phyloP scores from a whole-genome alignment of 2,888 invertebrate genomes.

The Apantesis nais region DNA sequence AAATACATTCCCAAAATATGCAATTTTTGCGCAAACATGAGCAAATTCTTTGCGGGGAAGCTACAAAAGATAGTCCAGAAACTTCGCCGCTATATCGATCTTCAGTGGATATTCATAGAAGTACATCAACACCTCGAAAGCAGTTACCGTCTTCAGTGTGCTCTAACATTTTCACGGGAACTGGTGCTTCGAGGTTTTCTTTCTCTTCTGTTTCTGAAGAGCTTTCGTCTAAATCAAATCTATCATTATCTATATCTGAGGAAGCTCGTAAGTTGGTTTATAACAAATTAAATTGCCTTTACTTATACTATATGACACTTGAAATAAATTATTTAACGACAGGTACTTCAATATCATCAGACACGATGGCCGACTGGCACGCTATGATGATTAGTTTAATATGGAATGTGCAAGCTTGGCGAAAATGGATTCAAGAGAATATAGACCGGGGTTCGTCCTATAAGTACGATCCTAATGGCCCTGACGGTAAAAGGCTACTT shows the following conservation, averaged over 20 bases:
- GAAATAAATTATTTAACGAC: background rate
- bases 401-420: conserved; percentile 80
- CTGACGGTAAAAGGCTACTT: conserved; percentile 42
- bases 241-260: background rate
- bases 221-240: background rate
- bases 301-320: background rate
- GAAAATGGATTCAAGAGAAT: conserved; percentile 75
- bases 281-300: background rate
- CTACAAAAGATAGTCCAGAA: conserved; percentile 11
- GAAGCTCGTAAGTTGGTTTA: conserved; percentile 50
- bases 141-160: conserved; percentile 49
- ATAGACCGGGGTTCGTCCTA: conserved; percentile 62
- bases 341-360: conserved; percentile 69
- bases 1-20: conserved; percentile 27
- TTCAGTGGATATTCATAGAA: conserved; percentile 31
- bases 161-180: conserved; percentile 33
- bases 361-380: conserved; percentile 76
- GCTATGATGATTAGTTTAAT: conserved; percentile 76
- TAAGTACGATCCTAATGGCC: conserved; percentile 34
- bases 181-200: conserved; percentile 5
- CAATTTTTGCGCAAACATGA: conserved; percentile 15
- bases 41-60: conserved; percentile 13
- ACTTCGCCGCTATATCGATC: conserved; percentile 36
- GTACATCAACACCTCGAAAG: conserved; percentile 15
- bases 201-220: background rate